These are phyloP conservation scores for Zaprionus gabonicus DNA, from an alignment of 1,140 invertebrate species.

Conservation along the genomic window DNA sequence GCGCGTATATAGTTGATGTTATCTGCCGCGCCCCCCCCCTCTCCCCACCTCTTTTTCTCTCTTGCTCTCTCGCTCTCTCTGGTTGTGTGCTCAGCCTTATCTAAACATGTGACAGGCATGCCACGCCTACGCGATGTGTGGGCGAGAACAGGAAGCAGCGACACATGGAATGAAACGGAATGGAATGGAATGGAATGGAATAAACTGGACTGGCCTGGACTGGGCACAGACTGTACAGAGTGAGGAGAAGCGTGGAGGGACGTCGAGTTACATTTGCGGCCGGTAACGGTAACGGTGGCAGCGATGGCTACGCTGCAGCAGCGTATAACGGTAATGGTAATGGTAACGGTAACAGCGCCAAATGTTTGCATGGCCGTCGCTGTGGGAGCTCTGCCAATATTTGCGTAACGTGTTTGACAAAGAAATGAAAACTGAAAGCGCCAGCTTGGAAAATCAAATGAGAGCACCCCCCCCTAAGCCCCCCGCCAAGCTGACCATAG, in stretches of 20 bases:
- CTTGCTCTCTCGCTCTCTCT: not conserved
- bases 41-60: too few relatives aligned
- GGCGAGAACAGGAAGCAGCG: constrained; percentile 6
- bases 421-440: constrained; percentile 83
- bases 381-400: constrained; percentile 79
- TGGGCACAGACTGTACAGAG: not conserved
- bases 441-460: constrained; percentile 82
- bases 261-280: constrained; percentile 24
- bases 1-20: not conserved
- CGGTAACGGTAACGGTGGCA: constrained; percentile 56
- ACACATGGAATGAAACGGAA: constrained; percentile 4
- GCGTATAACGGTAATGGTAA: constrained; percentile 42
- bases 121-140: not conserved
- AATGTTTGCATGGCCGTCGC: constrained; percentile 73
- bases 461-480: too few relatives aligned
- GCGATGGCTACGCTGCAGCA: constrained; percentile 1
- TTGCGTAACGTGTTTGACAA: constrained; percentile 83
- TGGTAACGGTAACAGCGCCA: constrained; percentile 64
- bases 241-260: not conserved
- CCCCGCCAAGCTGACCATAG: not conserved
- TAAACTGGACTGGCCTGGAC: constrained; percentile 1
- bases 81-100: constrained; percentile 17
- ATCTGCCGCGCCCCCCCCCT: not conserved
- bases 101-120: constrained; percentile 22
- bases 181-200: not conserved